phyloP scores from a whole-genome alignment of 1,140 invertebrate genomes.

The Leptopilina boulardi region DNA sequence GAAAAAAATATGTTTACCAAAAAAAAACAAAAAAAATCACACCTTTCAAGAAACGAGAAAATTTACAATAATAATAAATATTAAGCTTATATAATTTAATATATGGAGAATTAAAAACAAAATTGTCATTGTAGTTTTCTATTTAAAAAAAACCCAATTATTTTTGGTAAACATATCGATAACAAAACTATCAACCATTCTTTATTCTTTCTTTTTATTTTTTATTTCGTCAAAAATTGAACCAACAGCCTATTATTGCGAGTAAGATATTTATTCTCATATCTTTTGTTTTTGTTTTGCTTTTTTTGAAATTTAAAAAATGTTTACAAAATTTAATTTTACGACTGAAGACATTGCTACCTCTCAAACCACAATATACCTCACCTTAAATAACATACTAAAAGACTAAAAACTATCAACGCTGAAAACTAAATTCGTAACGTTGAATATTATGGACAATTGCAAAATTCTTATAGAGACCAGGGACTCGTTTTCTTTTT shows the following conservation, averaged over 20 bases:
- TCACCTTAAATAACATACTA: constrained; percentile 9
- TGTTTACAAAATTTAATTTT: background rate
- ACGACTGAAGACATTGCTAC: constrained; percentile 2
- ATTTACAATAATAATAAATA: background rate
- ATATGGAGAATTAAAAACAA: no score
- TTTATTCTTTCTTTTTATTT: background rate
- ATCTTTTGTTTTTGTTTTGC: background rate
- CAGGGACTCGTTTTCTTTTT: background rate
- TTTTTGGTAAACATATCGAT: constrained; percentile 29
- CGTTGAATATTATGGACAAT: constrained; percentile 11
- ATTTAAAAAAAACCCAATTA: background rate
- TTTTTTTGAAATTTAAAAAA: background rate
- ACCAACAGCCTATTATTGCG: constrained; percentile 8
- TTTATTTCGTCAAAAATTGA: constrained; percentile 6
- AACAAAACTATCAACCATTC: background rate
- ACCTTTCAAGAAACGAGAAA: constrained; percentile 34
- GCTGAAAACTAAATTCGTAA: constrained; percentile 7
- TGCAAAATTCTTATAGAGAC: constrained; percentile 4
- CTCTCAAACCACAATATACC: constrained; percentile 28
- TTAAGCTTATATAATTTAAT: background rate
- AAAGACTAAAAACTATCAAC: constrained; percentile 11
- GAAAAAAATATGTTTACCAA: constrained; percentile 69
- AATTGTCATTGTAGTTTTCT: no score
- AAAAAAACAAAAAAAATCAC: constrained; percentile 37
- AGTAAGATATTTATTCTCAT: constrained; percentile 3